These are phyloP conservation scores for Lamellibrachia columna DNA, from an alignment of 2,888 invertebrate genomes.

Conservation along the genomic window DNA sequence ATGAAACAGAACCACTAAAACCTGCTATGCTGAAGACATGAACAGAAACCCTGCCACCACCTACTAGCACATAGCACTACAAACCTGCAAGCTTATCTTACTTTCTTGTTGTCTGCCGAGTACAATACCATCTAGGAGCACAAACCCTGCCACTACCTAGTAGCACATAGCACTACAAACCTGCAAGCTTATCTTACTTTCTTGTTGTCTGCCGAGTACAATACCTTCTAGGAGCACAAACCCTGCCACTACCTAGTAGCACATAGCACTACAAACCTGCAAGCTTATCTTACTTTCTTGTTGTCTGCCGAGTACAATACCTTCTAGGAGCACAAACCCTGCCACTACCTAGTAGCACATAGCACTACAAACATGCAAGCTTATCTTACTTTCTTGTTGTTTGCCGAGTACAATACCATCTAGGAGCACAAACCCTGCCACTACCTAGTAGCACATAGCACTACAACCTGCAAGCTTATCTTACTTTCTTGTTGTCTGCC, in stretches of 20 bases:
- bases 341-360: no score
- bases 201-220: not conserved
- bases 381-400: not conserved
- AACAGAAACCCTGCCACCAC: not conserved
- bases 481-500: not conserved
- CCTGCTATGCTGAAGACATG: not conserved
- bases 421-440: not conserved
- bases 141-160: no score
- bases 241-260: no score
- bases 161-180: no score
- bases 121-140: not conserved
- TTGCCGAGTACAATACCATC: not conserved
- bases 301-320: not conserved
- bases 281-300: not conserved
- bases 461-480: not conserved
- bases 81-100: not conserved
- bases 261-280: not conserved
- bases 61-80: not conserved
- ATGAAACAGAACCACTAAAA: not conserved
- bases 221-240: not conserved
- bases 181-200: not conserved
- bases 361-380: no score
- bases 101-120: not conserved
- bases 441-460: not conserved
- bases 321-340: not conserved